Evolutionary conservation across 1,140 invertebrate species (phyloP).

Genomic region (Eurosta solidaginis): DNA sequence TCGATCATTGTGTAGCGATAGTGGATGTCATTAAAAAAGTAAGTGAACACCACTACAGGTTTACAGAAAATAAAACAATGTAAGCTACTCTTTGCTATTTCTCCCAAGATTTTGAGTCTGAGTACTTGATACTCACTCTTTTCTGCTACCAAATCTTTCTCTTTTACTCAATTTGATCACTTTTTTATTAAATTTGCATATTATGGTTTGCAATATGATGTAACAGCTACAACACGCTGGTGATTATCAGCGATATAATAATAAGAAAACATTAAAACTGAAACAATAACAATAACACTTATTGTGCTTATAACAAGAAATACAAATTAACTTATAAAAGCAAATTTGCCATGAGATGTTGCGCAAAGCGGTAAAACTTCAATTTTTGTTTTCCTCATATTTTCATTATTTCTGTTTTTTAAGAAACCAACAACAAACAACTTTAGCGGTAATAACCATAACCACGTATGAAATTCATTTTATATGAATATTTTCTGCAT

Average conservation of each 20-base stretch:
- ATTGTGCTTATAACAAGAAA: background rate
- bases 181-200: background rate
- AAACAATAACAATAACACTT: background rate
- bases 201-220: background rate
- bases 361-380: background rate
- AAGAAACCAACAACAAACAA: background rate
- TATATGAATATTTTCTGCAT: no score
- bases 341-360: background rate
- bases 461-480: background rate
- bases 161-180: no score
- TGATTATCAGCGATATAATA: background rate
- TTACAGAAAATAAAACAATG: no score
- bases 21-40: no score
- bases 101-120: no score
- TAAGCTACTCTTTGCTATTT: no score
- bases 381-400: background rate
- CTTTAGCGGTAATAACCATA: background rate
- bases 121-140: no score
- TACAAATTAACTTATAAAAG: background rate
- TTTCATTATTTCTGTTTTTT: background rate
- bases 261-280: no score
- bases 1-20: no score
- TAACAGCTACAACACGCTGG: background rate
- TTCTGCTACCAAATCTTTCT: no score
- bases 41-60: no score